phyloP scores from a whole-genome alignment of 1,140 invertebrate species.

The Pinna nobilis region DNA sequence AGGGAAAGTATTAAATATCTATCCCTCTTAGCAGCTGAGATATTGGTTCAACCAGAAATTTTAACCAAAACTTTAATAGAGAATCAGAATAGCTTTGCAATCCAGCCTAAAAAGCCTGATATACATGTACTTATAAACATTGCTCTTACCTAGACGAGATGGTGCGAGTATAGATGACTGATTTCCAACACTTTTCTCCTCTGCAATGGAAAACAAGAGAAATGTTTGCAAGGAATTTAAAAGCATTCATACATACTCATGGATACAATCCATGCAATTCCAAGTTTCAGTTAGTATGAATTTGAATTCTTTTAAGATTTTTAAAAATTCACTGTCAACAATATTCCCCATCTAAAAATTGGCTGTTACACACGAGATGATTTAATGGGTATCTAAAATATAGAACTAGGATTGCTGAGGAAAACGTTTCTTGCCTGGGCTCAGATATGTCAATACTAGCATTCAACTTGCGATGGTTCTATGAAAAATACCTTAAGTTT shows the following conservation, averaged over 20 bases:
- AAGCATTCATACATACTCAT: background rate
- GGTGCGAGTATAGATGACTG: slow-evolving; percentile 40
- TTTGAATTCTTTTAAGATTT: no score
- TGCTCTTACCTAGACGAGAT: slow-evolving; percentile 39
- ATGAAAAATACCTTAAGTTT: no score
- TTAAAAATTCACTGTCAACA: background rate
- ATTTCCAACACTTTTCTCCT: slow-evolving; percentile 24
- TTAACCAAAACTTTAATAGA: no score
- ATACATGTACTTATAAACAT: background rate
- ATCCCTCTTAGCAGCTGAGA: no score
- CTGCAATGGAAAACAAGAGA: slow-evolving; percentile 27
- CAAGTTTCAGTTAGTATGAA: background rate
- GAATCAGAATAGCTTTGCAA: background rate
- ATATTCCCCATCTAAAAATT: background rate
- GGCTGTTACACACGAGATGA: slow-evolving; percentile 9
- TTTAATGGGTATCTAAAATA: no score
- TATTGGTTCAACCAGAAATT: no score
- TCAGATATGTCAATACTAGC: no score
- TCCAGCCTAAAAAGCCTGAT: background rate
- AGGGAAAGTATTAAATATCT: no score
- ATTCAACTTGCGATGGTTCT: no score
- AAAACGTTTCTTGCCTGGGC: no score
- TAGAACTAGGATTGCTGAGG: no score
- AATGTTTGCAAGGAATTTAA: background rate
- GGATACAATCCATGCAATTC: background rate